Conservation (phyloP, 2,797 vertebrate species). For the Garrulus glandarius region DNA sequence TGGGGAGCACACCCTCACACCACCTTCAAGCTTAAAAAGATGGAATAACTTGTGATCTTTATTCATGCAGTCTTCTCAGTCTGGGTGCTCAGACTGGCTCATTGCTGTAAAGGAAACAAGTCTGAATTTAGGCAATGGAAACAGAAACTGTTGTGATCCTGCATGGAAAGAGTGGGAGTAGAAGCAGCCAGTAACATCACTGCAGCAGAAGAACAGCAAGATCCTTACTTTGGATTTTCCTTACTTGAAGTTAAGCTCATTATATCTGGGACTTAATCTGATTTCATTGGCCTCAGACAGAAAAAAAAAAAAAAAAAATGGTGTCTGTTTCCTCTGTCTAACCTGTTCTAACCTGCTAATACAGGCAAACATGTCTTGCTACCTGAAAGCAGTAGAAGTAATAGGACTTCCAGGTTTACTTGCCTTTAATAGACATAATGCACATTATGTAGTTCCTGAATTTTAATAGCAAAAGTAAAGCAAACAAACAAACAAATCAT, state of each 20-base stretch:
- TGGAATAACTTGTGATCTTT: neutral
- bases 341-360: neutral
- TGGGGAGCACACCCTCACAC: rapidly evolving
- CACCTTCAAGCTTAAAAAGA: neutral
- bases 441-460: neutral
- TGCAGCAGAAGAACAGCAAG: neutral
- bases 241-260: neutral
- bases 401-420: neutral
- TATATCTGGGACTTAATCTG: neutral
- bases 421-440: neutral
- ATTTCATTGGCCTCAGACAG: neutral
- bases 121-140: neutral
- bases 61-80: neutral
- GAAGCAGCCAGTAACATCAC: neutral
- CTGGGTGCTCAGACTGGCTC: neutral
- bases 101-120: neutral
- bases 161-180: rapidly evolving
- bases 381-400: neutral
- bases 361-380: neutral
- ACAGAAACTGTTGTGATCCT: neutral
- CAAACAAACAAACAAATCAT: no score
- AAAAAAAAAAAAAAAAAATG: neutral
- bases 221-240: neutral
- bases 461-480: neutral
- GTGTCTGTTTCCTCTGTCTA: neutral